Evolutionary conservation across 2,888 invertebrate genomes (phyloP), one percentile per base, ranked within the genome.

Genomic region (Brenthis hecate): DNA sequence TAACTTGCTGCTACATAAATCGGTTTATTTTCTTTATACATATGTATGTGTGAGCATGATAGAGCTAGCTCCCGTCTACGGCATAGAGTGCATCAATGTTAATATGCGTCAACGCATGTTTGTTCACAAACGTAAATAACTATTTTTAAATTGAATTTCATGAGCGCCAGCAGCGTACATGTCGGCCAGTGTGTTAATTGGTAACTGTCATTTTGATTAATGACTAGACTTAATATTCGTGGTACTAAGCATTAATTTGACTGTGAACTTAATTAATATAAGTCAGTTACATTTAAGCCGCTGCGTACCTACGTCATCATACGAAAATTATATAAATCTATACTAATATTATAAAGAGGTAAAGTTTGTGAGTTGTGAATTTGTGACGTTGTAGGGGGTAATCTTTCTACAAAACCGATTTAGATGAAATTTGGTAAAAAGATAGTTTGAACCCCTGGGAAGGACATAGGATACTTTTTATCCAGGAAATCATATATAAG

Each of bases 151-250:
- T 43, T 56, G 6, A 51, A 56, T 61, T 69, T 48, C 36, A 67
- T 43, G 56, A 56, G 48, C 65, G 60, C 51, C 56, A 62, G 43
- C 56, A 62, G 43, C 16, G 32, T n/a, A 1, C 36, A 60, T 56
- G 19, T 60, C 50, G 53, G 69, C 14, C 65, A 62, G 56, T 55
- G 60, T 66, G 73, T 71, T 73, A 75, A 75, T 75, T 76, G 74
- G 58, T 19, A 69, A 68, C 68, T 70, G 73, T 71, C 72, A 66
- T 67, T 66, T 71, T 67, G 73, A 74, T 76, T 73, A 75, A 69
- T 68, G 61, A 65, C 64, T 54, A 48, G 51, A 63, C 36, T 54
- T 4, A 48, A 56, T 56, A 50, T 14, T n/a, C 50, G 32, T 65
- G 19, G 50, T 43, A 2, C 11, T 43, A 43, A 43, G 36, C 36